Percentiles rank a stretch among this genome's conserved stretches.
phyloP scores from a whole-genome alignment of 2,888 invertebrate species.

The Dryomyza anilis region DNA sequence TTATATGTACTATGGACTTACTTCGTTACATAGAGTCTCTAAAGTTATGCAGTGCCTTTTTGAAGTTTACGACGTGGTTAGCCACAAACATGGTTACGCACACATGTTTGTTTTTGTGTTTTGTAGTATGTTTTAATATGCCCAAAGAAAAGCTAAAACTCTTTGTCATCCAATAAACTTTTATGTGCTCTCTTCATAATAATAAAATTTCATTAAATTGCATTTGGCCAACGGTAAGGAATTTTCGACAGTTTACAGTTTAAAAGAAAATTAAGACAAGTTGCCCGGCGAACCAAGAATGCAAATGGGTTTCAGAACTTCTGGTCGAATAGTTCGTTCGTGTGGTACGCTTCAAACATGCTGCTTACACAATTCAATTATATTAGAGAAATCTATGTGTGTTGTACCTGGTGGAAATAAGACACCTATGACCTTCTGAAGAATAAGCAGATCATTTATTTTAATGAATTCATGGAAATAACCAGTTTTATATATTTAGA shows the following conservation, averaged over 20 bases:
- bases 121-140: not conserved
- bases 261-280: constrained; percentile 16
- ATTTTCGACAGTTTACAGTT: constrained; percentile 9
- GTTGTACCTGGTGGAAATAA: too few relatives aligned
- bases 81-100: not conserved
- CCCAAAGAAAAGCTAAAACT: constrained; percentile 28
- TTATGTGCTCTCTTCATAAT: constrained; percentile 40
- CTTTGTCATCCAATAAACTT: constrained; percentile 52
- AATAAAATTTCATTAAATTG: constrained; percentile 24
- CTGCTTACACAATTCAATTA: constrained; percentile 11
- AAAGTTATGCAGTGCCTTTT: constrained; percentile 1
- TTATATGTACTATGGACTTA: too few relatives aligned
- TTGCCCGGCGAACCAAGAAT: constrained; percentile 11
- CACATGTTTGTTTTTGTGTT: not conserved
- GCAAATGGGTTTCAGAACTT: constrained; percentile 10
- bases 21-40: not conserved
- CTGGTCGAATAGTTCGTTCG: constrained; percentile 2
- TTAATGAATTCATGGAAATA: too few relatives aligned
- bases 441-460: too few relatives aligned
- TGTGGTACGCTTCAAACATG: not conserved
- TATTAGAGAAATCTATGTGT: not conserved
- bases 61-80: not conserved
- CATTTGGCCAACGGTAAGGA: not conserved
- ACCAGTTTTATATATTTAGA: too few relatives aligned
- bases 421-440: too few relatives aligned